Conservation (phyloP, 2,113 vertebrate genomes). For the Marmota flaviventris region DNA sequence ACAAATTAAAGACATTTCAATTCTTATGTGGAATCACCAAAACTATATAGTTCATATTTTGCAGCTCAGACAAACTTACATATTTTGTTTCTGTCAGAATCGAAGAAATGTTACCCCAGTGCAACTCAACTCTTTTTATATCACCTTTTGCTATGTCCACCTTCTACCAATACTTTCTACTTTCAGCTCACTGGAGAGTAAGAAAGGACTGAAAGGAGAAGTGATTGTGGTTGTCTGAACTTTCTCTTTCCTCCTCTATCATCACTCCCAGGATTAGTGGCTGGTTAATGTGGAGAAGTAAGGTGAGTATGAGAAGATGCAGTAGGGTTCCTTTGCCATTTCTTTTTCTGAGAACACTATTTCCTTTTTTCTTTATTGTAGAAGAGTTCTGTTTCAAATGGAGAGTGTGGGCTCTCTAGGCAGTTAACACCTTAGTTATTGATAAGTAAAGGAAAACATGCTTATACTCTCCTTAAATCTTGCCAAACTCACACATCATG, state of each 20-base stretch:
- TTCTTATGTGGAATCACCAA: not conserved
- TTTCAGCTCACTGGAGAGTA: not conserved
- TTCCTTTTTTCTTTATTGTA: not conserved
- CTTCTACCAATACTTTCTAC: not conserved
- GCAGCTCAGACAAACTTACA: not conserved
- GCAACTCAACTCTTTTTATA: not conserved
- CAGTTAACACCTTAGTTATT: not conserved
- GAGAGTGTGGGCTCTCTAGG: not conserved
- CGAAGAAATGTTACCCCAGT: not conserved
- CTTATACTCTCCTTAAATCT: not conserved
- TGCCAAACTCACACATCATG: not conserved
- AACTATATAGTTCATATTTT: not conserved
- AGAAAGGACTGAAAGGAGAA: not conserved
- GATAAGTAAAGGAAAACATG: not conserved
- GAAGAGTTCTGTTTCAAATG: not conserved
- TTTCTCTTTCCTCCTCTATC: not conserved
- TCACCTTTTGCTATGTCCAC: not conserved
- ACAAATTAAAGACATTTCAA: not conserved
- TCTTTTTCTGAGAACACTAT: constrained; percentile 24
- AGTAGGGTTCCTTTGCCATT: not conserved
- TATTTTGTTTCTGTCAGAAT: not conserved
- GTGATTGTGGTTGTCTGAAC: not conserved
- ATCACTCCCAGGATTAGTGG: not conserved
- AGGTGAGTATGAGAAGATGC: not conserved
- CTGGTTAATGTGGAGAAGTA: not conserved